Conservation (phyloP, 2,797 vertebrate genomes). For the Linurgus olivaceus region DNA sequence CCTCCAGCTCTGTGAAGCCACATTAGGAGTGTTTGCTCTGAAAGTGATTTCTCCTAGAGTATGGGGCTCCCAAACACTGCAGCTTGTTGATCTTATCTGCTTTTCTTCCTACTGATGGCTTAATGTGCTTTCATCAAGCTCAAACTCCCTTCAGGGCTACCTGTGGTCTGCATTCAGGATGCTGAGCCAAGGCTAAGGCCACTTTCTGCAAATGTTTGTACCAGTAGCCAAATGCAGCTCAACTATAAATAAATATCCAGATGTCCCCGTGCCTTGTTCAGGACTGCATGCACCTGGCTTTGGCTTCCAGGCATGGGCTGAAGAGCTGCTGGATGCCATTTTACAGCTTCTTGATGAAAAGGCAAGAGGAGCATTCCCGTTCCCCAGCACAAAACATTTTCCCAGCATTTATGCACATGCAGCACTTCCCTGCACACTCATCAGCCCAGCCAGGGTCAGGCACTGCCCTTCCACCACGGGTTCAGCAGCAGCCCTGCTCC, state of each 20-base stretch:
- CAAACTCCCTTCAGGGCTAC: not conserved
- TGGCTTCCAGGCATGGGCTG: not conserved
- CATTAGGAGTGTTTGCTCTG: not conserved
- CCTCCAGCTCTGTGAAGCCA: not conserved
- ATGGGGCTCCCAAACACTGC: not conserved
- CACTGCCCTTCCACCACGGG: accelerated
- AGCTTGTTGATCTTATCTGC: not conserved
- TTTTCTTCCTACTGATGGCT: not conserved
- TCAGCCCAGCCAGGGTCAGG: not conserved
- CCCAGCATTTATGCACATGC: not conserved
- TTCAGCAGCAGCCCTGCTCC: not conserved
- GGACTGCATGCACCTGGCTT: not conserved
- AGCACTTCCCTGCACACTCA: not conserved
- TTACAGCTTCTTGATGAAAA: not conserved
- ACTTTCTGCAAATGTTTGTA: not conserved
- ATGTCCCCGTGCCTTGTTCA: not conserved
- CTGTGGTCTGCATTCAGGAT: not conserved
- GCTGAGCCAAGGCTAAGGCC: not conserved
- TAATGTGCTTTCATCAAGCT: not conserved
- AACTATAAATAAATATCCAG: not conserved
- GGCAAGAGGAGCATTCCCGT: not conserved
- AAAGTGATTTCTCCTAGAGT: not conserved
- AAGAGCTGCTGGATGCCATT: not conserved
- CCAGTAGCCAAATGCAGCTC: not conserved
- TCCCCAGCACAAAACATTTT: not conserved